A percentile compares a stretch with the other conserved stretches of the same genome.
Evolutionary conservation across 2,113 vertebrate genomes (phyloP).

Genomic region (Rhinopithecus roxellana): DNA sequence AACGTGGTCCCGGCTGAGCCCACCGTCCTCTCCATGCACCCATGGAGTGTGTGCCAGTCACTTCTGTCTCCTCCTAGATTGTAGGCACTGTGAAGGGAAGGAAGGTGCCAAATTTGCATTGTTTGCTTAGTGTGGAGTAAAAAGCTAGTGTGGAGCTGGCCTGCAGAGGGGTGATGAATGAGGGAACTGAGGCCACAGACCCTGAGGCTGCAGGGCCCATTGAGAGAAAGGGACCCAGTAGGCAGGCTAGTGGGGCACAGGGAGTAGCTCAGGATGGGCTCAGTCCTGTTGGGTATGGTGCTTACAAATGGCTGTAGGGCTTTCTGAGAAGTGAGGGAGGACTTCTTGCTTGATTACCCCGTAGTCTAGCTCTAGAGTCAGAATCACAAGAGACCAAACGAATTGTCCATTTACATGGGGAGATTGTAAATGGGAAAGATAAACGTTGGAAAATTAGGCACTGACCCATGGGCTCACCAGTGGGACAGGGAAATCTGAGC

Average conservation of each 20-base stretch:
- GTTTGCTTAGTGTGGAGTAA: not conserved
- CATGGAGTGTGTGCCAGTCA: fast-evolving
- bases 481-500: conserved; percentile 72
- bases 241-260: not conserved
- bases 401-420: conserved; percentile 49
- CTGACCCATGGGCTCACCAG: conserved; percentile 67
- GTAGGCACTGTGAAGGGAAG: too few relatives aligned
- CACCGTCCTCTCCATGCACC: fast-evolving
- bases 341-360: not conserved
- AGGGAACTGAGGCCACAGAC: not conserved
- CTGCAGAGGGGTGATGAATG: not conserved
- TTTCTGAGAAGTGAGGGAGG: not conserved
- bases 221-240: not conserved
- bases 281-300: too few relatives aligned
- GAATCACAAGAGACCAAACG: conserved; percentile 36
- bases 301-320: not conserved
- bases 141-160: not conserved
- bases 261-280: not conserved
- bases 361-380: not conserved
- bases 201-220: not conserved
- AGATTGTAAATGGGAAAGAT: conserved; percentile 77
- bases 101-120: too few relatives aligned
- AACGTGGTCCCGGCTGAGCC: not conserved
- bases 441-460: conserved; percentile 79
- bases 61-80: not conserved